Percentiles rank a stretch among this genome's conserved stretches.
phyloP scores from a whole-genome alignment of 2,888 invertebrate species.

The Microctonus hyperodae region DNA sequence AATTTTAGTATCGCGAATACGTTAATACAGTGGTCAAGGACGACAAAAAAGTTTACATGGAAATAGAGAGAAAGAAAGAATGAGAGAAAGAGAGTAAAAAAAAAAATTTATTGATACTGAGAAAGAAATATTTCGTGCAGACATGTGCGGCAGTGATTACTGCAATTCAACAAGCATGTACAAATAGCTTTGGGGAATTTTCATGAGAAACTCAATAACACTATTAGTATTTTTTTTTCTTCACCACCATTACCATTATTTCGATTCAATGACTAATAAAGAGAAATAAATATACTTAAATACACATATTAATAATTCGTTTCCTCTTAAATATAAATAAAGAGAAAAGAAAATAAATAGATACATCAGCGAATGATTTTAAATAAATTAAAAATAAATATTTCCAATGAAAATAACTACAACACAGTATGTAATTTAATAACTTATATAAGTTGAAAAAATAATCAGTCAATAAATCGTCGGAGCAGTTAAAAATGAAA shows the following conservation, averaged over 20 bases:
- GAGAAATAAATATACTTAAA: not conserved
- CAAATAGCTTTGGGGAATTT: constrained; percentile 26
- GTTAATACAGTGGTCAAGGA: constrained; percentile 36
- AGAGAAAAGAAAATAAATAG: not conserved
- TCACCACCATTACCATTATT: not conserved
- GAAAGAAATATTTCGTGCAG: constrained; percentile 35
- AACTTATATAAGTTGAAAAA: no score
- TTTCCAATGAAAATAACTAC: no score
- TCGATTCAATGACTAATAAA: not conserved
- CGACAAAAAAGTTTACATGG: constrained; percentile 33
- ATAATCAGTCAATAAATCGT: not conserved
- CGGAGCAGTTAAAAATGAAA: no score
- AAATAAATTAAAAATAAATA: no score
- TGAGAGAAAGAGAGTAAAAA: constrained; percentile 29
- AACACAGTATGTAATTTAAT: no score
- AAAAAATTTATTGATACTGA: constrained; percentile 31
- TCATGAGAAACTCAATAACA: constrained; percentile 19
- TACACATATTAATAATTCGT: not conserved
- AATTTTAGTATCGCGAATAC: constrained; percentile 24
- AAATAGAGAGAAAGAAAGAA: constrained; percentile 15
- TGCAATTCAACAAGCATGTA: constrained; percentile 26
- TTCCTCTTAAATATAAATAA: no score
- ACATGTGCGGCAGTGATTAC: constrained; percentile 37
- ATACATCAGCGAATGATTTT: no score
- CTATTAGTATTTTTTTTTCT: not conserved